Base-by-base conservation (phyloP, 2,888 invertebrate species). In the Macrophya alboannulata region DNA sequence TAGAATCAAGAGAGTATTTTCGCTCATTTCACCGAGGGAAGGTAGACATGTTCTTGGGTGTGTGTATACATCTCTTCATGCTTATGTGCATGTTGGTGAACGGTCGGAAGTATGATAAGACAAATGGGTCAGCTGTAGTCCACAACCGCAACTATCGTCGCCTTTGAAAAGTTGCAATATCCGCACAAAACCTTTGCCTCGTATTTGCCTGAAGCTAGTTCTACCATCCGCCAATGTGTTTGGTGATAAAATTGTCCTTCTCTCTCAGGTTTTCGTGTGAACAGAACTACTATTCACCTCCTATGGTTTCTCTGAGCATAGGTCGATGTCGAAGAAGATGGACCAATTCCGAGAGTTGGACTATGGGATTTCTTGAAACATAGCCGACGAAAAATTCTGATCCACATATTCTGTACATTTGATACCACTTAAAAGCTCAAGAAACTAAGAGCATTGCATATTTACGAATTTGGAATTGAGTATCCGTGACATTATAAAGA, bases 1-100 rank as follows among this genome's bases (percentile, higher is more conserved):
- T 79, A 31, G 59, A 79, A 79, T 79, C 55, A 31, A 59, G 59
- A 62, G 59, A 81, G 59, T 81, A 81, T 81, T 59, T 62, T 51
- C 59, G 21, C 43, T 81, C 81, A 81, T 81, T 81, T 43, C 59
- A 81, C 81, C 43, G 48, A 48, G n/a, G 21, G 55, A 55, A 77
- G 55, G 77, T 51, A 77, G 31, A 37, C 51, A 51, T 15, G 55
- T 77, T 51, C 76, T 31, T 51, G 9, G 21, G 8, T 21, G 9
- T 37, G 37, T 21, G 25, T 40, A 21, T 59, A 59, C 17, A 25
- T 81, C 0, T 62, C 40, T 62, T 25, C 21, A 15, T 51, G 21
- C 12, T 43, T 21, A 62, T 43, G 43, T 21, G 40, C 25, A 81
- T 43, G 17, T 62, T 62, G 81, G 81, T 62, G 31, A n/a, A 62